phyloP scores from a whole-genome alignment of 2,888 invertebrate species.

The Creontiades dilutus region DNA sequence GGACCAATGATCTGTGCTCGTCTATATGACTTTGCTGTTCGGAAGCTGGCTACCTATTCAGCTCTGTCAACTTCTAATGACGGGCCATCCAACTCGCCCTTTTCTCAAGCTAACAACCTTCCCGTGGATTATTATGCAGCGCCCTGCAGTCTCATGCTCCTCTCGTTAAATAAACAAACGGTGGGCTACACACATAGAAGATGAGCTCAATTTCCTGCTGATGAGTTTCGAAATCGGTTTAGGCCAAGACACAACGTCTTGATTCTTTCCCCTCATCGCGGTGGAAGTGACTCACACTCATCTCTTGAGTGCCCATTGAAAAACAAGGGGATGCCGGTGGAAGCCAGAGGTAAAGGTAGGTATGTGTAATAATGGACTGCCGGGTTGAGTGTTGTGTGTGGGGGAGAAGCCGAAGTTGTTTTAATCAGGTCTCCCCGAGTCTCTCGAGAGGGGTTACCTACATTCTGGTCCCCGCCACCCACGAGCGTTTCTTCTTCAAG shows the following conservation, averaged over 20 bases:
- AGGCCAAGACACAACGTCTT: conserved; percentile 43
- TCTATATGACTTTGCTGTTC: no score
- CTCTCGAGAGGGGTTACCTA: conserved; percentile 65
- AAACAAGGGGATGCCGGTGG: conserved; percentile 55
- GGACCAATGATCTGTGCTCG: no score
- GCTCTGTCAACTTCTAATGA: conserved; percentile 8
- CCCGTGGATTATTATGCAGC: conserved; percentile 6
- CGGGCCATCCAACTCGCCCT: neutral
- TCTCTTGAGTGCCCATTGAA: conserved; percentile 55
- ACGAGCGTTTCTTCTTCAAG: conserved; percentile 63
- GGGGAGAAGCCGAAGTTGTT: conserved; percentile 61
- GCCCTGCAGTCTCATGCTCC: conserved; percentile 21
- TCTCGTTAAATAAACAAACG: neutral
- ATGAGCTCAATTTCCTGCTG: conserved; percentile 50
- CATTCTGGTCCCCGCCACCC: conserved; percentile 65
- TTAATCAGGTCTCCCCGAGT: conserved; percentile 66
- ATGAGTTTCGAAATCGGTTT: conserved; percentile 43
- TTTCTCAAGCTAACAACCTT: conserved; percentile 11
- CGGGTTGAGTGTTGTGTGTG: conserved; percentile 58
- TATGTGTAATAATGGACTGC: conserved; percentile 67
- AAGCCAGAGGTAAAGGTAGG: conserved; percentile 43
- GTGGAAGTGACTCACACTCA: conserved; percentile 42
- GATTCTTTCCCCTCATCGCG: neutral
- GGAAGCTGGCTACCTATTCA: no score
- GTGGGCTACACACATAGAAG: conserved; percentile 24